A percentile compares a stretch with the other conserved stretches of the same genome.
These are phyloP conservation scores for Gymnocheta viridis DNA, from an alignment of 2,888 invertebrate species.

Conservation along the genomic window DNA sequence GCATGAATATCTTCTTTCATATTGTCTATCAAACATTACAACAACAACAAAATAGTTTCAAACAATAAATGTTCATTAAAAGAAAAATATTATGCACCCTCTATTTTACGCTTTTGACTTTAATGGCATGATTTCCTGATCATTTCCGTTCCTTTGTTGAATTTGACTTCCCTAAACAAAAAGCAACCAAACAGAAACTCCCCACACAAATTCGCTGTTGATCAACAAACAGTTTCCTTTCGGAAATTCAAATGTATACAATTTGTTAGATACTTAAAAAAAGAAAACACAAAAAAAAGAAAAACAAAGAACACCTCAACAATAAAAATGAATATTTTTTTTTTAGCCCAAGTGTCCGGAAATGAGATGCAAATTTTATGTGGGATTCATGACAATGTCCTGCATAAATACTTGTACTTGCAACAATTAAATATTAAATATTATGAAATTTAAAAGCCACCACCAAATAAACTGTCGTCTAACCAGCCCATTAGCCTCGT, in stretches of 20 bases:
- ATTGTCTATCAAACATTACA: background rate
- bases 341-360: constrained; percentile 80
- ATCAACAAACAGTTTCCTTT: constrained; percentile 59
- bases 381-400: constrained; percentile 80
- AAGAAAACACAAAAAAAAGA: constrained; percentile 12
- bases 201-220: constrained; percentile 6
- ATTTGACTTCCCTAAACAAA: constrained; percentile 58
- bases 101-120: constrained; percentile 67
- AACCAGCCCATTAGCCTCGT: constrained; percentile 40
- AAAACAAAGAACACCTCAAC: constrained; percentile 15
- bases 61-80: constrained; percentile 41
- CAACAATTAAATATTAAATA: constrained; percentile 48
- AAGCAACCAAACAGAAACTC: constrained; percentile 34
- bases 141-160: constrained; percentile 70
- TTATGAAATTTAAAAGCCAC: constrained; percentile 39
- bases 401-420: constrained; percentile 69
- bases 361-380: constrained; percentile 82
- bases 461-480: constrained; percentile 2
- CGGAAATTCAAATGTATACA: constrained; percentile 20
- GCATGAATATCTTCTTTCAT: constrained; percentile 17
- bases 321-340: constrained; percentile 36
- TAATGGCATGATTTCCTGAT: constrained; percentile 69
- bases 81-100: constrained; percentile 51
- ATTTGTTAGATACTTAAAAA: constrained; percentile 23
- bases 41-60: constrained; percentile 11